Evolutionary conservation across 2,113 vertebrate species (phyloP).

Genomic region (Grantiella picta): DNA sequence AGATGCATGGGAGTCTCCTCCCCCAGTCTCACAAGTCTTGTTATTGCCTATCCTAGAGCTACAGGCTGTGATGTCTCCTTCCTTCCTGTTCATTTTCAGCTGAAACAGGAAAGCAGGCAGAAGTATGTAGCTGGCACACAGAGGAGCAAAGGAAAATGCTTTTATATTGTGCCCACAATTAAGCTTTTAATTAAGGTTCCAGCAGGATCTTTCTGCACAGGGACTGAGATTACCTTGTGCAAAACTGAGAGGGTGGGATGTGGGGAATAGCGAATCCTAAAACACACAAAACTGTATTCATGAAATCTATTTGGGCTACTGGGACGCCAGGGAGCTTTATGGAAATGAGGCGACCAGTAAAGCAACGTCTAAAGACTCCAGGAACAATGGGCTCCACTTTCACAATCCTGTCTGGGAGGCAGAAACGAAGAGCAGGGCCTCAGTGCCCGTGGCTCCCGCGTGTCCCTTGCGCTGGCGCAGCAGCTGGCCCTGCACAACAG

Average conservation of each 20-base stretch:
- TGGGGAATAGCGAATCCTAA: background rate
- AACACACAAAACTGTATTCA: background rate
- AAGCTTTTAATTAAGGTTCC: constrained; percentile 35
- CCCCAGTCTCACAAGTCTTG: background rate
- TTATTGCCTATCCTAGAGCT: background rate
- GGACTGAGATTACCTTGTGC: background rate
- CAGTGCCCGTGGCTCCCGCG: fast-evolving
- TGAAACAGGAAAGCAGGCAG: background rate
- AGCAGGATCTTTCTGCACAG: background rate
- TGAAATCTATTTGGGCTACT: background rate
- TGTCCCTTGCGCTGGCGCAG: background rate
- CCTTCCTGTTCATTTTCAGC: background rate
- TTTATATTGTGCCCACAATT: background rate
- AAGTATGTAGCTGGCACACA: background rate
- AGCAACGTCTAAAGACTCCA: background rate
- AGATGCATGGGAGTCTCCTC: background rate
- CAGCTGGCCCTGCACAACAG: background rate
- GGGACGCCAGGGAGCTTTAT: constrained; percentile 13
- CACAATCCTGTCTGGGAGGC: background rate
- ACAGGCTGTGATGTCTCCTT: background rate
- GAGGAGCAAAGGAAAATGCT: background rate
- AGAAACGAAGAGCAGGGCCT: fast-evolving
- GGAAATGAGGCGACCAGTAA: background rate
- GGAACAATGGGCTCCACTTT: constrained; percentile 15
- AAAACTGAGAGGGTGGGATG: background rate